Evolutionary conservation across 2,113 vertebrate species (phyloP), one percentile per base, ranked within the genome.

Genomic region (Forbesichthys agassizii): DNA sequence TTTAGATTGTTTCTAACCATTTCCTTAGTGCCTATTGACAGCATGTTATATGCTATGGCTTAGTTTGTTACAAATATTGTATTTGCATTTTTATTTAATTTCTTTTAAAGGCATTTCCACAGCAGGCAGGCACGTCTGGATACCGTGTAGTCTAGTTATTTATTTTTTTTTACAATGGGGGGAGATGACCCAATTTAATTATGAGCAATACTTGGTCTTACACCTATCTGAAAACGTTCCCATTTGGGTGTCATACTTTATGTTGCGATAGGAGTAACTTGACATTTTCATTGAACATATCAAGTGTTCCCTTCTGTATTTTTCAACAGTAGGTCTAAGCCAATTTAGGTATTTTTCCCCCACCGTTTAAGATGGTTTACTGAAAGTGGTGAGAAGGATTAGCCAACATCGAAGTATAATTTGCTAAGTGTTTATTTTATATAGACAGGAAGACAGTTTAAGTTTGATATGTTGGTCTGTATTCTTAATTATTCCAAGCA

Each of bases 361-460:
- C 10, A 9, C 49, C 65, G 69, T 77, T 62, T 47, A 33, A 63
- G 55, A 59, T 52, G 14, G 6, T 73, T n/a, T 12, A 51, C 49
- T 68, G 36, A n/a, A 36, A 72, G 42, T 53, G 67, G 56, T 70
- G 59, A 58, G 53, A 36, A 61, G 56, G 72, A 54, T 49, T 27
- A 33, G 67, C 73, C 69, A 67, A 68, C 68, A 55, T 49, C 4
- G 47, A 60, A 64, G 66, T 46, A 79, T 57, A 59, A 46, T 51
- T 70, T 62, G 66, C 70, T 80, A 33, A 78, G 57, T 73, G 71
- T 86, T 88, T 70, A 48, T 27, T 27, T 27, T 27, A 66, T 42
- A 42, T 42, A 4, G 7, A 42, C 36, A 42, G 36, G 36, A 42
- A 42, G 36, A 42, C 36, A n/a, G 11, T 73, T 78, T 42, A 8